A percentile compares a stretch with the other conserved stretches of the same genome.
phyloP scores from a whole-genome alignment of 1,140 invertebrate genomes.

The Platorchestia sp. region DNA sequence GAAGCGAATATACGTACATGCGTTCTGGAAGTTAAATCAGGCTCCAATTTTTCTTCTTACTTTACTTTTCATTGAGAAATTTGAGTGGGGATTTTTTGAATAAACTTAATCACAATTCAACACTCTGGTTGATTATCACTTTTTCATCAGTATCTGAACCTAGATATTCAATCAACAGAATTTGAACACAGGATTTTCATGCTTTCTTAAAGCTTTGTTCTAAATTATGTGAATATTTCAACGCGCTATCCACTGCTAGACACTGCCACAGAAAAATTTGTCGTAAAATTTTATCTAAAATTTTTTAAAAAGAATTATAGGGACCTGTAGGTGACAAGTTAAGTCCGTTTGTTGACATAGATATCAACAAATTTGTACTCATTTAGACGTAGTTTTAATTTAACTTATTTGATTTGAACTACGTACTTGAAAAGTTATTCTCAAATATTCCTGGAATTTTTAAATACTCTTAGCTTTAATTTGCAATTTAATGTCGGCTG shows the following conservation, averaged over 20 bases:
- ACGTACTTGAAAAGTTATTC: neutral
- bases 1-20: neutral
- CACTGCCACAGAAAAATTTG: neutral
- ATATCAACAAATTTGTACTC: neutral
- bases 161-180: no score
- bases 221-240: neutral
- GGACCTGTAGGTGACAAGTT: no score
- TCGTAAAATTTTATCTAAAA: neutral
- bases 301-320: neutral
- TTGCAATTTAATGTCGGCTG: neutral
- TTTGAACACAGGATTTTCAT: no score
- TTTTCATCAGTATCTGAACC: no score
- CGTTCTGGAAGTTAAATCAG: no score
- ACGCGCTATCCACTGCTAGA: neutral
- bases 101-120: no score
- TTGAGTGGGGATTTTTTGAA: no score
- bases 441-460: neutral
- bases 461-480: neutral
- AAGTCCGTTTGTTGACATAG: neutral
- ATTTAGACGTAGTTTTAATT: neutral
- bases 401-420: neutral
- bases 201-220: no score
- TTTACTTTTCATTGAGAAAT: no score
- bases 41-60: no score
- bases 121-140: no score